These are phyloP conservation scores for Nannoperca obscura DNA, from an alignment of 2,797 vertebrate species.

Conservation along the genomic window DNA sequence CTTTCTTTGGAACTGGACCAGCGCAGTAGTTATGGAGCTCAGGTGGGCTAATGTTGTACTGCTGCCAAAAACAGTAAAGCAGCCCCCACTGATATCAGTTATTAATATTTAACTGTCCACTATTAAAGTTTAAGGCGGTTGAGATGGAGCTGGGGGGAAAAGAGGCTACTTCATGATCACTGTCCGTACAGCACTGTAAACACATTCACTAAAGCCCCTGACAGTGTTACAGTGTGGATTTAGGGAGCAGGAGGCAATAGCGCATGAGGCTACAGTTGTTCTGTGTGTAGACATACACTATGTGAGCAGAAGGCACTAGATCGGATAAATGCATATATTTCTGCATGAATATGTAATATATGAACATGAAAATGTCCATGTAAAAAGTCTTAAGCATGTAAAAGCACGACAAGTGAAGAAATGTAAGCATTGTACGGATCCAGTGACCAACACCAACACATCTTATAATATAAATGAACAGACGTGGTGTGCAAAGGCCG, in stretches of 20 bases:
- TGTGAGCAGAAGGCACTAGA: slow-evolving; percentile 17
- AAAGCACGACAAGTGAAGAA: background rate
- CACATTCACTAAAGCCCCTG: slow-evolving; percentile 74
- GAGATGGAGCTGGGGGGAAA: slow-evolving; percentile 72
- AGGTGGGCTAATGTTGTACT: slow-evolving; percentile 74
- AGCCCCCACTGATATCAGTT: slow-evolving; percentile 85
- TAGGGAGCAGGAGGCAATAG: slow-evolving; percentile 63
- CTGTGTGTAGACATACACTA: slow-evolving; percentile 11
- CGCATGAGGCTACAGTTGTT: slow-evolving; percentile 51
- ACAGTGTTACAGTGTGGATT: slow-evolving; percentile 76
- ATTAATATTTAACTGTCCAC: slow-evolving; percentile 88
- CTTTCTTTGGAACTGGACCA: slow-evolving; percentile 71
- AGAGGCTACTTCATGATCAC: slow-evolving; percentile 78
- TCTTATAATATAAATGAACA: slow-evolving; percentile 16
- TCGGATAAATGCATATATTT: slow-evolving; percentile 40
- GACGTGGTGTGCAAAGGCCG: slow-evolving; percentile 23
- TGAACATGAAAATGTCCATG: too few relatives aligned
- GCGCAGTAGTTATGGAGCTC: slow-evolving; percentile 75
- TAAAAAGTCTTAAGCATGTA: background rate
- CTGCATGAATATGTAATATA: slow-evolving; percentile 4
- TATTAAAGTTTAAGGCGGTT: slow-evolving; percentile 84
- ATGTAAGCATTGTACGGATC: background rate
- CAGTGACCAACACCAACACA: background rate
- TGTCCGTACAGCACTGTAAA: slow-evolving; percentile 74
- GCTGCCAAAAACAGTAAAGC: slow-evolving; percentile 85